Conservation (phyloP, 2,113 vertebrate species). For the Tetraodon nigroviridis region DNA sequence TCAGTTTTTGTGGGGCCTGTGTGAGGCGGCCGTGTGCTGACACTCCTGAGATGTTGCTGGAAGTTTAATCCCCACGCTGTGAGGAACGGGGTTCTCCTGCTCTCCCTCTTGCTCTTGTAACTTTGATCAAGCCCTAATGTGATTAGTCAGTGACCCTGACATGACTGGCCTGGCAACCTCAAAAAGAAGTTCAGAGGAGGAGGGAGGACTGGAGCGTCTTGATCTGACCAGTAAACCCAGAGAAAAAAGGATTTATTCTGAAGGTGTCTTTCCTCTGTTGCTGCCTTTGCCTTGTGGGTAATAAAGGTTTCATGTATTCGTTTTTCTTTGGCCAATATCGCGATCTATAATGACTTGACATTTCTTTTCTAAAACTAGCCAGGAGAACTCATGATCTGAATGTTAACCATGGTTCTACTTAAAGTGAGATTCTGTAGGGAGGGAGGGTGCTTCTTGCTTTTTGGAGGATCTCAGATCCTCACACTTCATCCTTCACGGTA, state of each 20-base stretch:
- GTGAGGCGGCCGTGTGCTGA: constrained; percentile 41
- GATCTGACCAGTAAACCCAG: constrained; percentile 66
- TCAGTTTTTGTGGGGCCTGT: constrained; percentile 42
- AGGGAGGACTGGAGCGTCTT: constrained; percentile 23
- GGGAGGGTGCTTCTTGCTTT: constrained; percentile 59
- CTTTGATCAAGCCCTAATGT: constrained; percentile 74
- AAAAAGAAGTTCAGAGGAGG: constrained; percentile 36
- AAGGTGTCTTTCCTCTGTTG: constrained; percentile 68
- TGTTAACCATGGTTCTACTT: constrained; percentile 65
- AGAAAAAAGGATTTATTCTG: constrained; percentile 71
- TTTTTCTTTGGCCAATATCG: constrained; percentile 75
- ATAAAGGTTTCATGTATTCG: constrained; percentile 83
- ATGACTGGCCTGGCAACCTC: constrained; percentile 67
- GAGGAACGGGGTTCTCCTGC: constrained; percentile 64
- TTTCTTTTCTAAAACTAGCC: constrained; percentile 75
- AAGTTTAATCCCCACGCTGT: constrained; percentile 67
- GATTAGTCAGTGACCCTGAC: constrained; percentile 75
- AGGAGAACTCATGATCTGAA: constrained; percentile 70
- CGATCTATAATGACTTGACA: constrained; percentile 80
- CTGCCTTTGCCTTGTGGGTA: constrained; percentile 73
- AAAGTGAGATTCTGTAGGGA: constrained; percentile 48
- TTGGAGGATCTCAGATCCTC: constrained; percentile 18
- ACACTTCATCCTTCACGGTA: constrained; percentile 32
- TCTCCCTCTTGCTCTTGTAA: constrained; percentile 57
- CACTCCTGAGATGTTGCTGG: constrained; percentile 53